Conservation (phyloP, 1,140 invertebrate genomes). For the Acromyrmex charruanus region DNA sequence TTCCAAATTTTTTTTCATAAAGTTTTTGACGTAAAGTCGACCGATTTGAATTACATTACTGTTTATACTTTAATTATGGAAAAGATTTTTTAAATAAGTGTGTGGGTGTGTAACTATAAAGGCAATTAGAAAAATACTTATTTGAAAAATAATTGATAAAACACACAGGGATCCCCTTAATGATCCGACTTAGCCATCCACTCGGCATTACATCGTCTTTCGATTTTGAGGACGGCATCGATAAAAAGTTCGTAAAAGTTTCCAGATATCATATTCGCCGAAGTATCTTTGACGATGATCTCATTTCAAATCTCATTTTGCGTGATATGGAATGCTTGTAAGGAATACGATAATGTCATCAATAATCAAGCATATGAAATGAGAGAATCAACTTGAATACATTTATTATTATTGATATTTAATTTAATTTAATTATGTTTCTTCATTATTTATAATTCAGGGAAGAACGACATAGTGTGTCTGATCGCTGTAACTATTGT, state of each 20-base stretch:
- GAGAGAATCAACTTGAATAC: background rate
- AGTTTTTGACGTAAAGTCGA: too few species aligned
- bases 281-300: background rate
- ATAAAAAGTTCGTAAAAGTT: constrained; percentile 2
- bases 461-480: constrained; percentile 8
- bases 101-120: too few species aligned
- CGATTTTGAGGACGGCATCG: constrained; percentile 7
- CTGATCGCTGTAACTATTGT: constrained; percentile 7
- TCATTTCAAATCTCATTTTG: background rate
- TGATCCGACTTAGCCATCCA: constrained; percentile 4
- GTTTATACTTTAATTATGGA: too few species aligned
- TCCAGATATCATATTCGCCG: background rate
- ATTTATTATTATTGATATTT: background rate
- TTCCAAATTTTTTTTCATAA: too few species aligned
- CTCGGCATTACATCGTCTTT: background rate
- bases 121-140: too few species aligned
- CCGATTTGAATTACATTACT: too few species aligned
- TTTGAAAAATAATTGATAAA: too few species aligned
- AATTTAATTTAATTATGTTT: background rate
- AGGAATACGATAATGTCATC: constrained; percentile 8
- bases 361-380: constrained; percentile 4
- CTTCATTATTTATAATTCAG: constrained; percentile 32
- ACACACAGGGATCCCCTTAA: background rate
- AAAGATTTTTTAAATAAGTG: too few species aligned
- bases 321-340: background rate